phyloP scores from a whole-genome alignment of 2,888 invertebrate species.

The Thumatha senex region DNA sequence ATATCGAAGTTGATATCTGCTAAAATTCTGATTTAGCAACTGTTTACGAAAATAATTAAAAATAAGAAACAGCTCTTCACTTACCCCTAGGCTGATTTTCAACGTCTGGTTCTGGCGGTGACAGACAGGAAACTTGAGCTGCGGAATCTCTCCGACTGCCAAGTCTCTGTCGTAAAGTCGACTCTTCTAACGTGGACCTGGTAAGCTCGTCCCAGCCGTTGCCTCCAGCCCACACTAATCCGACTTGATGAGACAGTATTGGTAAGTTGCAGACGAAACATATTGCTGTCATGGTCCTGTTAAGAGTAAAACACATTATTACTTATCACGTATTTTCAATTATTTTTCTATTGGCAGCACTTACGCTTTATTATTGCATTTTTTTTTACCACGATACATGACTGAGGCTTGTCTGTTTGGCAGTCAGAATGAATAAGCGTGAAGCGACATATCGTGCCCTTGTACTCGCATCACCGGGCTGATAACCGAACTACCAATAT shows the following conservation, averaged over 20 bases:
- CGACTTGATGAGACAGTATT: conserved; percentile 96
- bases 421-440: conserved; percentile 56
- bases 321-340: not conserved
- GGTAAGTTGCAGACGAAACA: conserved; percentile 98
- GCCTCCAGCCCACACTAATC: conserved; percentile 96
- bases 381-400: conserved; percentile 67
- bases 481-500: conserved; percentile 75
- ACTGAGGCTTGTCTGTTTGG: conserved; percentile 43
- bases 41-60: no score
- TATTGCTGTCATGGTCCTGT: conserved; percentile 96
- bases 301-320: conserved; percentile 48
- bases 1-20: no score
- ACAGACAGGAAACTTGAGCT: conserved; percentile 93
- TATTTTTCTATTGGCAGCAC: conserved; percentile 34
- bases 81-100: conserved; percentile 78
- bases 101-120: conserved; percentile 92
- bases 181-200: conserved; percentile 92
- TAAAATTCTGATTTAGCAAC: no score
- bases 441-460: conserved; percentile 66
- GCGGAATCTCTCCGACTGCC: conserved; percentile 95
- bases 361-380: conserved; percentile 76
- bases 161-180: conserved; percentile 91
- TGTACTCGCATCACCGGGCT: conserved; percentile 69
- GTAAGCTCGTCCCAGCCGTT: conserved; percentile 97
- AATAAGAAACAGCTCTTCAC: not conserved